Percentiles rank a stretch among this genome's conserved stretches.
These are phyloP conservation scores for Eunapius fragilis DNA, from an alignment of 37 sponge, comb jelly and placozoan species.

Conservation along the genomic window DNA sequence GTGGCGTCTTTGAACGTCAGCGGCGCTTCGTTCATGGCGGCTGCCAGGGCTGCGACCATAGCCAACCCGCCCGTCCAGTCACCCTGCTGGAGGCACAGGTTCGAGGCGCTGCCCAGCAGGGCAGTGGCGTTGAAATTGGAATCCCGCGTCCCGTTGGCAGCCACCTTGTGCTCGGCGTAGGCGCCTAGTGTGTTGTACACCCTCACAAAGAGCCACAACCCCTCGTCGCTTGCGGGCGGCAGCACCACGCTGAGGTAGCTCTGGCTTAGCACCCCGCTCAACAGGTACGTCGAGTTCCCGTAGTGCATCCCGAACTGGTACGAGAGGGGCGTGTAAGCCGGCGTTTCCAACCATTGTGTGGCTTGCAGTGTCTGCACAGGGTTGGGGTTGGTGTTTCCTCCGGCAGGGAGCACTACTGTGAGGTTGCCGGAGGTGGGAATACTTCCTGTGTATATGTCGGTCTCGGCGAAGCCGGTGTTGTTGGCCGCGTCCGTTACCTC, in stretches of 20 bases:
- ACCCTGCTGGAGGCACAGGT: neutral
- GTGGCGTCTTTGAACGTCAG: neutral
- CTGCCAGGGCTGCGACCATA: slow-evolving; percentile 1
- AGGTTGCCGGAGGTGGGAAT: slow-evolving; percentile 29
- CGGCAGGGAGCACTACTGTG: neutral
- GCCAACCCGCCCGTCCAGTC: slow-evolving; percentile 27
- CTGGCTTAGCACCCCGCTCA: neutral
- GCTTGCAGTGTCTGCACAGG: slow-evolving; percentile 13
- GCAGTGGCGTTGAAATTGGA: neutral
- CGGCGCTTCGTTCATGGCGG: neutral
- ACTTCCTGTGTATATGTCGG: slow-evolving; percentile 19
- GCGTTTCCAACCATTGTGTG: slow-evolving; percentile 44
- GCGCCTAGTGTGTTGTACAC: slow-evolving; percentile 48
- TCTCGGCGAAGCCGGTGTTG: slow-evolving; percentile 11
- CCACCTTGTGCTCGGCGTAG: neutral
- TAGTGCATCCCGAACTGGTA: slow-evolving; percentile 53
- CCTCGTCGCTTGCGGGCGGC: slow-evolving; percentile 6
- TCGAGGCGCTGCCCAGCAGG: neutral
- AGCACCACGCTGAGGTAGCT: neutral
- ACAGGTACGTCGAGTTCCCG: slow-evolving; percentile 22
- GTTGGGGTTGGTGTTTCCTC: no score
- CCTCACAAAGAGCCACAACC: slow-evolving; percentile 9
- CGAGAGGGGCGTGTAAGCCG: slow-evolving; percentile 28
- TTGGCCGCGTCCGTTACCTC: neutral
- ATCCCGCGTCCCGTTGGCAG: neutral